These are phyloP conservation scores for Tokudaia tokunoshimensis DNA, from an alignment of 2,797 vertebrate species.

Conservation along the genomic window DNA sequence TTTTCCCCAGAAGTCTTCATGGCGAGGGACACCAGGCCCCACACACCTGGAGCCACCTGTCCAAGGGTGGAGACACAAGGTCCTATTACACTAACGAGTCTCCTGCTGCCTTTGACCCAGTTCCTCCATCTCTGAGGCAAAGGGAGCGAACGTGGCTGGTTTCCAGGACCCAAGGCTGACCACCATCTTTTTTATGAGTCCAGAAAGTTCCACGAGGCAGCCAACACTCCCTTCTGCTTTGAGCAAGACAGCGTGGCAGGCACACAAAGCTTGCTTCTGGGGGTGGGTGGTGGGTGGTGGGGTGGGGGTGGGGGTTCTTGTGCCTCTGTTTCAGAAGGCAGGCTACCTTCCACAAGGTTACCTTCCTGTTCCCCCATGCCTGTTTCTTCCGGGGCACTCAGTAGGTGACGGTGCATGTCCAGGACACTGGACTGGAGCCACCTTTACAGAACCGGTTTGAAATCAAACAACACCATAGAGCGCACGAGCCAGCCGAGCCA, in stretches of 20 bases:
- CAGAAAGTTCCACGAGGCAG: neutral
- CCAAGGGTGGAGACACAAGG: neutral
- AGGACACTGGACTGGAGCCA: neutral
- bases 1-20: neutral
- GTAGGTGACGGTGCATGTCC: neutral
- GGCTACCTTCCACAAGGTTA: fast-evolving
- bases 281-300: neutral
- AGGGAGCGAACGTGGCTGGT: neutral
- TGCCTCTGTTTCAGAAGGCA: neutral
- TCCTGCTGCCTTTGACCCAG: slow-evolving; percentile 19
- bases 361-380: neutral
- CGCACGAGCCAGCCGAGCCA: neutral
- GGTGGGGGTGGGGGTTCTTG: neutral
- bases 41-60: neutral
- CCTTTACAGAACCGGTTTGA: slow-evolving; percentile 59
- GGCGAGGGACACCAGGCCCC: neutral
- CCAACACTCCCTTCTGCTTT: neutral
- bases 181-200: neutral
- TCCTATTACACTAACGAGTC: neutral
- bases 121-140: neutral
- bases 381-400: neutral
- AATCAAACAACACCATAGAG: neutral
- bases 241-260: neutral
- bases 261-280: neutral
- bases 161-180: neutral